A percentile compares a stretch with the other conserved stretches of the same genome.
These are phyloP conservation scores for Turritopsis rubra DNA, from an alignment of 30 jellyfish, hydroid and myxozoan genomes.

Conservation along the genomic window DNA sequence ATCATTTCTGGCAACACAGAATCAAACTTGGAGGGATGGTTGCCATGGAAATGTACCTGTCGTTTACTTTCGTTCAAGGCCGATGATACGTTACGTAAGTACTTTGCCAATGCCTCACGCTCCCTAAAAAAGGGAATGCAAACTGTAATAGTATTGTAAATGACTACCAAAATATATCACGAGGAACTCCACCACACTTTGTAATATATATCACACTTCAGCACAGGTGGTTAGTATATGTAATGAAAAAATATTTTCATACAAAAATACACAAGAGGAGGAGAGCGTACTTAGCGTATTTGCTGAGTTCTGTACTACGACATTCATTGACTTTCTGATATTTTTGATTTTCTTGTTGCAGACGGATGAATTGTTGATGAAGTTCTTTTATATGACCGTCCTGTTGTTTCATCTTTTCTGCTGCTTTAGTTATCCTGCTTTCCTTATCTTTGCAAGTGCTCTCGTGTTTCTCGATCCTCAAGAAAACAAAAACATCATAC, in stretches of 20 bases:
- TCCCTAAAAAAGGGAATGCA: conserved; percentile 43
- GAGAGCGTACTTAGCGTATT: neutral
- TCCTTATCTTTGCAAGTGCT: neutral
- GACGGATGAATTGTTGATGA: neutral
- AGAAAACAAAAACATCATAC: neutral
- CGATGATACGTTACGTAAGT: conserved; percentile 47
- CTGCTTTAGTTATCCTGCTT: neutral
- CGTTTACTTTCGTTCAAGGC: conserved; percentile 58
- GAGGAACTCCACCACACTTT: too few species aligned
- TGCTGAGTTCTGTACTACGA: neutral
- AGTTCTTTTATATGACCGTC: conserved; percentile 1
- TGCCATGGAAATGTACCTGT: conserved; percentile 31
- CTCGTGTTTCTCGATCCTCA: conserved; percentile 13
- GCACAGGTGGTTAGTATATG: too few species aligned
- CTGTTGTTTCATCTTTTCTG: neutral
- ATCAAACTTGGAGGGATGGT: conserved; percentile 44
- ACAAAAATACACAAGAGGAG: too few species aligned
- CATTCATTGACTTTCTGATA: neutral
- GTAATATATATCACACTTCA: too few species aligned
- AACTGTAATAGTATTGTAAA: too few species aligned
- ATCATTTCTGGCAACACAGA: conserved; percentile 46
- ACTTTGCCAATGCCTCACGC: conserved; percentile 43
- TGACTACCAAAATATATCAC: too few species aligned
- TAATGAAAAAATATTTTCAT: too few species aligned
- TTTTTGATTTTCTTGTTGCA: conserved; percentile 4